A percentile compares a stretch with the other conserved stretches of the same genome.
Conservation (phyloP, 2,113 vertebrate genomes). For the Xiphophorus maculatus region DNA sequence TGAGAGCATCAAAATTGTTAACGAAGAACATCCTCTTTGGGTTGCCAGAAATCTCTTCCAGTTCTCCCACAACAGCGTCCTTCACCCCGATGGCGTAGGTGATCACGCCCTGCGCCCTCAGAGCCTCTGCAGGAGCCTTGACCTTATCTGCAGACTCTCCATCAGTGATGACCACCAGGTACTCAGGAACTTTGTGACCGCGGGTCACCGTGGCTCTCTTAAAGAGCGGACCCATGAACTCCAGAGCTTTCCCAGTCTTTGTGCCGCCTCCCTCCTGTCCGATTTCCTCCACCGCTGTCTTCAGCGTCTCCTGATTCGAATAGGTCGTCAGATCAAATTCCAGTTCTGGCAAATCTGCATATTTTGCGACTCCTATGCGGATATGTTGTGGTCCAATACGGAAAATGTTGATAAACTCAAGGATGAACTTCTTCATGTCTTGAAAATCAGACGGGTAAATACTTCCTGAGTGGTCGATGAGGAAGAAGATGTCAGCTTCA, state of each 20-base stretch:
- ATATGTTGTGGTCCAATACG: constrained; percentile 78
- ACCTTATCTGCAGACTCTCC: constrained; percentile 81
- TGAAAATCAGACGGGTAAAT: constrained; percentile 75
- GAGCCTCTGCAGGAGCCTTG: constrained; percentile 65
- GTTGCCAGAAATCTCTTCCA: constrained; percentile 77
- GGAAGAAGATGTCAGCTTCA: constrained; percentile 89
- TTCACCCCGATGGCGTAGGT: constrained; percentile 86
- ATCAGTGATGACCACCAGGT: constrained; percentile 86
- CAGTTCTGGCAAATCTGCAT: constrained; percentile 42
- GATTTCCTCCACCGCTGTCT: constrained; percentile 75
- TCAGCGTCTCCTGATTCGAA: constrained; percentile 53
- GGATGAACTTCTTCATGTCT: constrained; percentile 86
- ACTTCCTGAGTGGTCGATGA: constrained; percentile 86
- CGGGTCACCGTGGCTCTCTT: constrained; percentile 56
- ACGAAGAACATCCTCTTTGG: constrained; percentile 79
- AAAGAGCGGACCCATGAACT: constrained; percentile 76
- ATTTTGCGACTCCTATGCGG: constrained; percentile 84
- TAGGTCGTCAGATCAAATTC: constrained; percentile 77
- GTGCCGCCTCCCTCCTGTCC: constrained; percentile 76
- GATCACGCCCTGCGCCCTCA: constrained; percentile 71
- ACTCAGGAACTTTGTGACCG: constrained; percentile 61
- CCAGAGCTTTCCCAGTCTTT: constrained; percentile 78
- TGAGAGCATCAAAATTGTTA: constrained; percentile 83
- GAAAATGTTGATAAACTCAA: constrained; percentile 76
- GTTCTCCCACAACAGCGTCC: constrained; percentile 59